phyloP scores from a whole-genome alignment of 2,888 invertebrate genomes.

The Plebejus argus region DNA sequence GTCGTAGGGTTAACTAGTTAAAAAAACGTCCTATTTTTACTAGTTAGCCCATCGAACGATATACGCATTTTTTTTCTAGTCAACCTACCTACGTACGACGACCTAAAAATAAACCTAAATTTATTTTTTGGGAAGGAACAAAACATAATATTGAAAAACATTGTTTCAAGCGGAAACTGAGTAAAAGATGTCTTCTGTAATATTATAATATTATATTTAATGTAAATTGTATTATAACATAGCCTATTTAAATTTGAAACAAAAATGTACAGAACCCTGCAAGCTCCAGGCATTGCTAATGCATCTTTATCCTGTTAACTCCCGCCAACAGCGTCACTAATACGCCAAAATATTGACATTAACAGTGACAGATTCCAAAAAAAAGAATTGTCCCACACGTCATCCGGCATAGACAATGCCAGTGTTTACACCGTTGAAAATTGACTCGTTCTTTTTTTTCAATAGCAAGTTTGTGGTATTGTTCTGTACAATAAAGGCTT shows the following conservation, averaged over 20 bases:
- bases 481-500: slow-evolving; percentile 35
- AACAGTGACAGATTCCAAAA: slow-evolving; percentile 48
- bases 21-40: neutral
- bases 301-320: slow-evolving; percentile 13
- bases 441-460: slow-evolving; percentile 44
- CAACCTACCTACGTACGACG: too few species aligned
- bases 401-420: slow-evolving; percentile 49
- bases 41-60: neutral
- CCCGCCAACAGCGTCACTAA: slow-evolving; percentile 68
- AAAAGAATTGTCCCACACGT: slow-evolving; percentile 45
- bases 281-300: neutral
- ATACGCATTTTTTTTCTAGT: neutral
- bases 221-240: too few species aligned
- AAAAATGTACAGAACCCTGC: slow-evolving; percentile 14
- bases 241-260: neutral
- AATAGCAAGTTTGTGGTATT: slow-evolving; percentile 35
- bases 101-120: too few species aligned
- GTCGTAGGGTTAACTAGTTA: neutral
- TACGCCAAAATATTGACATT: slow-evolving; percentile 64
- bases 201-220: too few species aligned
- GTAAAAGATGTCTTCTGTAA: too few species aligned
- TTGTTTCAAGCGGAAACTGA: too few species aligned
- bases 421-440: slow-evolving; percentile 53
- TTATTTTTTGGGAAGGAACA: neutral
- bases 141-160: neutral